phyloP scores from a whole-genome alignment of 2,797 vertebrate genomes.

The Gorsachius magnificus region DNA sequence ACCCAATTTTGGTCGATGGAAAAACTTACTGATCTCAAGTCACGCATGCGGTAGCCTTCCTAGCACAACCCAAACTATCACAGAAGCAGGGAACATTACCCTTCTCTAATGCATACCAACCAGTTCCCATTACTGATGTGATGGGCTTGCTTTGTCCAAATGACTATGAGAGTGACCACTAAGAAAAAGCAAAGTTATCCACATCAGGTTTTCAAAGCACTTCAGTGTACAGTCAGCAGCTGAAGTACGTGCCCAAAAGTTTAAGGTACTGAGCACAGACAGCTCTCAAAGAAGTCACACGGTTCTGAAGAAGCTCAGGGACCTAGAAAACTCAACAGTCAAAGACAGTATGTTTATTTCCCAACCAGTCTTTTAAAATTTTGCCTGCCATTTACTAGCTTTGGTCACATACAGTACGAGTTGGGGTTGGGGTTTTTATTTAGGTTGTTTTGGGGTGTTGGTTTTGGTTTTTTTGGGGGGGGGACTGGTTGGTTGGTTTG shows the following conservation, averaged over 20 bases:
- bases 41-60: neutral
- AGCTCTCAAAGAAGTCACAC: neutral
- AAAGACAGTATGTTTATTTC: neutral
- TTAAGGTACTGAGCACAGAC: neutral
- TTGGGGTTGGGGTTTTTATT: neutral
- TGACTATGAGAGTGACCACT: neutral
- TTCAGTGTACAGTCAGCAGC: neutral
- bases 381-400: neutral
- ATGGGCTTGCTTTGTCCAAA: neutral
- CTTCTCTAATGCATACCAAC: neutral
- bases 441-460: too few species aligned
- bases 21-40: neutral
- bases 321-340: neutral
- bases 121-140: neutral
- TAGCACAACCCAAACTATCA: neutral
- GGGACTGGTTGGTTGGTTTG: neutral
- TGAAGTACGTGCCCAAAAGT: neutral
- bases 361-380: neutral
- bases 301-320: neutral
- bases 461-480: neutral
- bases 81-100: neutral
- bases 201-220: neutral
- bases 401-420: fast-evolving
- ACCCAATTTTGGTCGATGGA: neutral
- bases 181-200: neutral